Evolutionary conservation across 2,888 invertebrate genomes (phyloP).

Genomic region (Alloplasta piceator): DNA sequence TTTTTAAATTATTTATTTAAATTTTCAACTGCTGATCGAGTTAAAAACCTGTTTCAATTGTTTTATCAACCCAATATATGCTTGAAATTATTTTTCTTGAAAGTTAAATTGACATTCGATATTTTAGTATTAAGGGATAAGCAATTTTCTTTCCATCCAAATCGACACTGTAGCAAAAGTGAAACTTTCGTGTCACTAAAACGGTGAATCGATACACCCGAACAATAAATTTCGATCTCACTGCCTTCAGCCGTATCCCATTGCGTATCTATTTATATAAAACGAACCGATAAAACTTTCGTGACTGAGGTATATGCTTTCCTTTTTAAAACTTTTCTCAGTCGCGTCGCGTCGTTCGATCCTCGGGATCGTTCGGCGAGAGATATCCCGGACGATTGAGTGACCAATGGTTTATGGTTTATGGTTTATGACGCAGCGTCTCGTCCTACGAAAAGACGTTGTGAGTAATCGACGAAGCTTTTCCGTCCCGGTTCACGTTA

Average conservation of each 20-base stretch:
- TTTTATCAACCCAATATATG: too few relatives aligned
- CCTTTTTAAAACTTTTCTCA: slow-evolving; percentile 35
- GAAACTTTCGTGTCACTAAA: background rate
- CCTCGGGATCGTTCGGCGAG: slow-evolving; percentile 7
- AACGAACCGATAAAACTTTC: slow-evolving; percentile 36
- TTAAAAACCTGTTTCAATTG: too few relatives aligned
- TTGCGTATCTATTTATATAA: slow-evolving; percentile 22
- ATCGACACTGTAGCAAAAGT: too few relatives aligned
- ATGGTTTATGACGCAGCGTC: slow-evolving; percentile 37
- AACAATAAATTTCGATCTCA: slow-evolving; percentile 45
- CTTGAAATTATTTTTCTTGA: too few relatives aligned
- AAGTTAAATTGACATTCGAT: too few relatives aligned
- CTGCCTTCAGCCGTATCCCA: background rate
- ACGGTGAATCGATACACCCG: slow-evolving; percentile 9
- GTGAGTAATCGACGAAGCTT: slow-evolving; percentile 12
- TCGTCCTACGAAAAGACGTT: slow-evolving; percentile 18
- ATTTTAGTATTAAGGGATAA: background rate
- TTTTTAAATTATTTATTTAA: too few relatives aligned
- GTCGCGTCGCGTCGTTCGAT: background rate
- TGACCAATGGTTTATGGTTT: slow-evolving; percentile 55
- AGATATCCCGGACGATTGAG: slow-evolving; percentile 47
- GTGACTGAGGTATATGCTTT: slow-evolving; percentile 3
- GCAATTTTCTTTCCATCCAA: background rate
- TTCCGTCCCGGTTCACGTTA: background rate
- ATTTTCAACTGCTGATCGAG: too few relatives aligned